A percentile compares a stretch with the other conserved stretches of the same genome.
These are phyloP conservation scores for Heliconius nattereri DNA, from an alignment of 1,140 invertebrate genomes.

Conservation along the genomic window DNA sequence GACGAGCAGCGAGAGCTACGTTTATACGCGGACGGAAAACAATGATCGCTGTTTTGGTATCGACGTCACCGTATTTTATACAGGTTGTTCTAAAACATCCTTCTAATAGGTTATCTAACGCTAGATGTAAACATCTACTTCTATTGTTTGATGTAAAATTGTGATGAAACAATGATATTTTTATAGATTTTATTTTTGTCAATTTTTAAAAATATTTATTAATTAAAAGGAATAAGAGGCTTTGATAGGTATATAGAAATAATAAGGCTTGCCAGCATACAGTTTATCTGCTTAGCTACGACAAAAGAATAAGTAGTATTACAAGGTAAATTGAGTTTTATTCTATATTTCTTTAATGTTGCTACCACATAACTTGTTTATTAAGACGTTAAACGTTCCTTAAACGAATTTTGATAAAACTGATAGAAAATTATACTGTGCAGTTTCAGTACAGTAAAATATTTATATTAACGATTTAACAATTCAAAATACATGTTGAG, in stretches of 20 bases:
- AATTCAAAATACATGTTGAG: no score
- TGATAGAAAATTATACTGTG: background rate
- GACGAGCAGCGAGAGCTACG: slow-evolving; percentile 37
- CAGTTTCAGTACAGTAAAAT: background rate
- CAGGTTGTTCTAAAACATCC: slow-evolving; percentile 38
- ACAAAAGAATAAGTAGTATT: background rate
- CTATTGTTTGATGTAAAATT: background rate
- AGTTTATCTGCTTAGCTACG: background rate
- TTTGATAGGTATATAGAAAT: background rate
- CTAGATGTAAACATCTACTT: background rate
- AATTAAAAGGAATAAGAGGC: background rate
- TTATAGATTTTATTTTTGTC: background rate
- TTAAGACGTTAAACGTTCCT: background rate
- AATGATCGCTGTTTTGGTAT: slow-evolving; percentile 54
- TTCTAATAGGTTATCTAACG: background rate
- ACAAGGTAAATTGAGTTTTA: background rate
- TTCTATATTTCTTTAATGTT: background rate
- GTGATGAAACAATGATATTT: background rate
- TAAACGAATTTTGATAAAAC: background rate
- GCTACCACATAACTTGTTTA: background rate
- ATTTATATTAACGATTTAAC: background rate
- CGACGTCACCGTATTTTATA: slow-evolving; percentile 40
- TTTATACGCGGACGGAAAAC: slow-evolving; percentile 55
- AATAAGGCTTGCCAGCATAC: background rate
- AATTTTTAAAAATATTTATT: background rate